Conservation (phyloP, 2,113 vertebrate genomes). For the Pyrgilauda ruficollis region DNA sequence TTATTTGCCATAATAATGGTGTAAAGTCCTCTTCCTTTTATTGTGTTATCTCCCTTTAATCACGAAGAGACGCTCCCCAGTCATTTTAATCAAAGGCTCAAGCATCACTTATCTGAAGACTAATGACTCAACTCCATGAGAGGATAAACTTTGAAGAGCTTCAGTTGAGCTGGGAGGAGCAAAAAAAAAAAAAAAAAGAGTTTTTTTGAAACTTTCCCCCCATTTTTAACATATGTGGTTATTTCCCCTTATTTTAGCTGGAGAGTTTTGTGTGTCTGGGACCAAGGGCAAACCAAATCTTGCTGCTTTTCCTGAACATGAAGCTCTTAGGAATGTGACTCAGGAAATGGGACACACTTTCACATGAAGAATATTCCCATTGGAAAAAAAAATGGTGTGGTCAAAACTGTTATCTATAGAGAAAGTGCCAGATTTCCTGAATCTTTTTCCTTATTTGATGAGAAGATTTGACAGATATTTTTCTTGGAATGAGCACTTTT, state of each 20-base stretch:
- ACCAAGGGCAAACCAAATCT: background rate
- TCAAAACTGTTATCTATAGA: background rate
- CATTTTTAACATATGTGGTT: background rate
- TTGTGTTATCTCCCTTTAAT: slow-evolving; percentile 68
- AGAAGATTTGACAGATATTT: background rate
- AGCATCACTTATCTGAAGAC: slow-evolving; percentile 54
- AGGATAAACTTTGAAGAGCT: slow-evolving; percentile 59
- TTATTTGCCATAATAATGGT: slow-evolving; percentile 47
- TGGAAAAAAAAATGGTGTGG: background rate
- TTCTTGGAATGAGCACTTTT: background rate
- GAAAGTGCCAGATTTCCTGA: background rate
- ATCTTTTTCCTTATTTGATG: background rate
- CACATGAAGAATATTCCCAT: background rate
- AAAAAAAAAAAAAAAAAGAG: background rate
- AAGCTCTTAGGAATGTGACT: background rate
- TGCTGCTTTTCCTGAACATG: background rate
- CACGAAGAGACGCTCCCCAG: slow-evolving; percentile 34
- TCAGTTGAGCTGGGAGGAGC: background rate
- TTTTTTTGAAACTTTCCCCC: background rate
- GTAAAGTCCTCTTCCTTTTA: slow-evolving; percentile 40
- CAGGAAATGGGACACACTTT: background rate
- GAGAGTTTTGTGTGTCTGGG: background rate
- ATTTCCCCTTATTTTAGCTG: background rate
- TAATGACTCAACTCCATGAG: slow-evolving; percentile 51
- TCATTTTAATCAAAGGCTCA: slow-evolving; percentile 70